Conservation (phyloP, 2,113 vertebrate species). For the Paracyprichromis sp. region DNA sequence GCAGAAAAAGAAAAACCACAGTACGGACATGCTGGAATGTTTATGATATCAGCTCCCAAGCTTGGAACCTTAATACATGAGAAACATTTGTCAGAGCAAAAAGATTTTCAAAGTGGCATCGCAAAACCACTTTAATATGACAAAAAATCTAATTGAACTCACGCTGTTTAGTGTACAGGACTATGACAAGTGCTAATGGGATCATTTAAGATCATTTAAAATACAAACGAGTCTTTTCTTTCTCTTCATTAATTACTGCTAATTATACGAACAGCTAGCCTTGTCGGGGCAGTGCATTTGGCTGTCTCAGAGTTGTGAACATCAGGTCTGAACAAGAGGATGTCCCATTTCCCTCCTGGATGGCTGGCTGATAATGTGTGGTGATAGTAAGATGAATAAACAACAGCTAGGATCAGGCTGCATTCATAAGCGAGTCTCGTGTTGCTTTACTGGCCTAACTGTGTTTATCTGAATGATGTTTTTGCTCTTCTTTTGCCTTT, state of each 20-base stretch:
- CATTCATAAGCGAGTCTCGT: not conserved
- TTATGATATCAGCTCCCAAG: not conserved
- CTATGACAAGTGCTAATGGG: slow-evolving; percentile 99
- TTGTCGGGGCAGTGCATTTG: slow-evolving; percentile 84
- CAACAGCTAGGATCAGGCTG: not conserved
- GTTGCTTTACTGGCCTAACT: not conserved
- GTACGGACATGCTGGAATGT: not conserved
- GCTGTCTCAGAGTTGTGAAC: slow-evolving; percentile 66
- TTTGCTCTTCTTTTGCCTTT: not conserved
- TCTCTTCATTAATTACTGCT: slow-evolving; percentile 99
- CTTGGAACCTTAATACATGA: not conserved
- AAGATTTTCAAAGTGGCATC: slow-evolving; percentile 46
- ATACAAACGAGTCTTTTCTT: slow-evolving; percentile 99
- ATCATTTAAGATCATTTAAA: slow-evolving; percentile 99
- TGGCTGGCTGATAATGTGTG: not conserved
- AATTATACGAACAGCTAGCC: slow-evolving; percentile 96
- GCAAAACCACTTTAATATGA: slow-evolving; percentile 85
- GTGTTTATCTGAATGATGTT: not conserved
- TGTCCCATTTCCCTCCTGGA: slow-evolving; percentile 27
- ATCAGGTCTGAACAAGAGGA: slow-evolving; percentile 40
- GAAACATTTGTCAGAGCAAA: not conserved
- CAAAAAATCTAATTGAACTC: slow-evolving; percentile 91
- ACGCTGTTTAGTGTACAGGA: slow-evolving; percentile 97
- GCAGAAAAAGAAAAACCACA: not conserved
- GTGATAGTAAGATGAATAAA: slow-evolving; percentile 1